Conservation (phyloP, 1,140 invertebrate species). For the Solenopsis invicta region DNA sequence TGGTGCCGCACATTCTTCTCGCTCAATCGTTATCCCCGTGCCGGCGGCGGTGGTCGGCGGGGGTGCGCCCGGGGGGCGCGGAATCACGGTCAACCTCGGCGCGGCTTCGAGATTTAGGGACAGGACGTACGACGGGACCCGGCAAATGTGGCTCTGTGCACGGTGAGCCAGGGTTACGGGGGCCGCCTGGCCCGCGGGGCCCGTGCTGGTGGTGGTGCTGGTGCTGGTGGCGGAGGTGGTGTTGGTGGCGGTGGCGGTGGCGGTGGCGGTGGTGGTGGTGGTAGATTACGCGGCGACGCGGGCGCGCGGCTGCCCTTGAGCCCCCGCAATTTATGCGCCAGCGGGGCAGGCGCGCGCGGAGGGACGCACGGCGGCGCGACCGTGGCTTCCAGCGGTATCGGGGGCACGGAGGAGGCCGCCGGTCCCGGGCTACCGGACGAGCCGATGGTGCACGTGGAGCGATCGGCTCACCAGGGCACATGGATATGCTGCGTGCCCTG, state of each 20-base stretch:
- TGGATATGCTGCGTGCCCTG: conserved; percentile 89
- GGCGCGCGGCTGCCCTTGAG: conserved; percentile 78
- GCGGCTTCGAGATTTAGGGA: conserved; percentile 64
- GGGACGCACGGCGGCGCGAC: conserved; percentile 62
- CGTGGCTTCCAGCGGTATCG: conserved; percentile 42
- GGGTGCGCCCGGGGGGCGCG: not conserved
- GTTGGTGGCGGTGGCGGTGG: no score
- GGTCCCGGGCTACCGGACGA: conserved; percentile 75
- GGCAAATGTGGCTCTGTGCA: conserved; percentile 86
- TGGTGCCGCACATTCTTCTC: not conserved
- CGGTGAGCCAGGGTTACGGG: conserved; percentile 83
- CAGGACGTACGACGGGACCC: conserved; percentile 74
- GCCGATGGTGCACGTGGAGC: conserved; percentile 81
- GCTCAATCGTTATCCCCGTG: conserved; percentile 15
- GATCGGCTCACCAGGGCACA: conserved; percentile 82
- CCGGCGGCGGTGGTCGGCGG: not conserved
- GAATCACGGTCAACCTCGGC: conserved; percentile 14
- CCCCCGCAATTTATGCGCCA: conserved; percentile 80
- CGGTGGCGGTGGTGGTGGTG: conserved; percentile 32
- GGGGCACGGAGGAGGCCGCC: conserved; percentile 52
- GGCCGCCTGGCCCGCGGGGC: conserved; percentile 80
- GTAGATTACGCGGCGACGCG: conserved; percentile 70
- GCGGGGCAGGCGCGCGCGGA: conserved; percentile 65
- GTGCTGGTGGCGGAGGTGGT: conserved; percentile 54
- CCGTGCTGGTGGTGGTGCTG: conserved; percentile 61